Evolutionary conservation across 2,797 vertebrate species (phyloP).

Genomic region (Setipinna tenuifilis): DNA sequence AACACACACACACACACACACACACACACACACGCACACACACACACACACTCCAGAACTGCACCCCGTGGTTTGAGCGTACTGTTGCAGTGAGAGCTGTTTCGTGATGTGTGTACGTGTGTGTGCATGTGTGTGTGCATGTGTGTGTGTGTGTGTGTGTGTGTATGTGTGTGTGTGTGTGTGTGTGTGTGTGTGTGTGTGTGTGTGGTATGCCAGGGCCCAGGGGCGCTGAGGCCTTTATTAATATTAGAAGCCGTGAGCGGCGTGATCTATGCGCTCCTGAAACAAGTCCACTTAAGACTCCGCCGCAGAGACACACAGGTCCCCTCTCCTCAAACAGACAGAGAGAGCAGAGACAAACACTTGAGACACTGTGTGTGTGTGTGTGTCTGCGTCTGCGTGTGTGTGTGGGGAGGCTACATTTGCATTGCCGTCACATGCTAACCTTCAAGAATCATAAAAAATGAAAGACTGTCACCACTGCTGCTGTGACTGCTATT

Average conservation of each 20-base stretch:
- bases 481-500: neutral
- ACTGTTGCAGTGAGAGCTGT: too few relatives aligned
- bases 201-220: too few relatives aligned
- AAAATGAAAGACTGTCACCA: conserved; percentile 23
- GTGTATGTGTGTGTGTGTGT: too few relatives aligned
- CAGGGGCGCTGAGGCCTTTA: too few relatives aligned
- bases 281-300: neutral
- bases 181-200: too few relatives aligned
- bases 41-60: too few relatives aligned
- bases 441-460: conserved; percentile 46
- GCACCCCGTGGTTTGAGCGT: too few relatives aligned
- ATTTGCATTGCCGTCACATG: conserved; percentile 2
- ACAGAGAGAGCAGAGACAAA: neutral
- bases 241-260: neutral
- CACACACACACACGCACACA: too few relatives aligned
- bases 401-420: neutral
- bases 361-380: neutral
- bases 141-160: neutral
- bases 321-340: neutral
- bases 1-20: too few relatives aligned
- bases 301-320: neutral
- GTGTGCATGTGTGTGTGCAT: neutral
- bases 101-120: too few relatives aligned
- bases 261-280: neutral
- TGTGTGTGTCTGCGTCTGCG: neutral